Evolutionary conservation across 1,140 invertebrate species (phyloP).

Genomic region (Drosophila paulistorum): DNA sequence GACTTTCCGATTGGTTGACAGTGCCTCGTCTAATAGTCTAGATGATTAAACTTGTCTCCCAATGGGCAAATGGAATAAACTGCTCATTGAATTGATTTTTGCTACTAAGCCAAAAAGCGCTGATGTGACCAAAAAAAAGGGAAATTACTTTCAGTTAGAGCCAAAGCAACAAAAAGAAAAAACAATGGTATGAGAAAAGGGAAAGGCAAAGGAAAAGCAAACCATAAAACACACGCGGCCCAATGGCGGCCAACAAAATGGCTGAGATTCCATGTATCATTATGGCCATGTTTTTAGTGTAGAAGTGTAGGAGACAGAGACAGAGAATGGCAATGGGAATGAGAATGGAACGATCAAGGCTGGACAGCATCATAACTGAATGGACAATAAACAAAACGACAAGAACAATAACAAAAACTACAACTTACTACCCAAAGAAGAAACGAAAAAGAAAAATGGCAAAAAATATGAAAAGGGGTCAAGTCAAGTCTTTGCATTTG

Average conservation of each 20-base stretch:
- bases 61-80: constrained; percentile 54
- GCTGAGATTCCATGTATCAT: constrained; percentile 70
- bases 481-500: constrained; percentile 14
- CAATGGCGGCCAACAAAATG: constrained; percentile 55
- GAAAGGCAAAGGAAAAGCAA: constrained; percentile 14
- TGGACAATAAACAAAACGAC: constrained; percentile 16
- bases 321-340: background rate
- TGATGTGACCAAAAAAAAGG: constrained; percentile 57
- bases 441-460: background rate
- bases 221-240: constrained; percentile 78
- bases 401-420: constrained; percentile 6
- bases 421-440: background rate
- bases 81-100: constrained; percentile 67
- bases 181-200: background rate
- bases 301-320: background rate
- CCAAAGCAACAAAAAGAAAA: constrained; percentile 40
- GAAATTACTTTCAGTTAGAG: constrained; percentile 14
- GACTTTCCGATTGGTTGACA: constrained; percentile 31
- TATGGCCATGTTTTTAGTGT: constrained; percentile 45
- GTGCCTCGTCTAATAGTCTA: constrained; percentile 70
- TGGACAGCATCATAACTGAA: constrained; percentile 5
- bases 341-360: background rate
- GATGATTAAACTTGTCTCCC: constrained; percentile 61
- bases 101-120: constrained; percentile 50
- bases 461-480: constrained; percentile 15